Conservation (phyloP, 2,113 vertebrate species). For the Sinocyclocheilus anshuiensis region DNA sequence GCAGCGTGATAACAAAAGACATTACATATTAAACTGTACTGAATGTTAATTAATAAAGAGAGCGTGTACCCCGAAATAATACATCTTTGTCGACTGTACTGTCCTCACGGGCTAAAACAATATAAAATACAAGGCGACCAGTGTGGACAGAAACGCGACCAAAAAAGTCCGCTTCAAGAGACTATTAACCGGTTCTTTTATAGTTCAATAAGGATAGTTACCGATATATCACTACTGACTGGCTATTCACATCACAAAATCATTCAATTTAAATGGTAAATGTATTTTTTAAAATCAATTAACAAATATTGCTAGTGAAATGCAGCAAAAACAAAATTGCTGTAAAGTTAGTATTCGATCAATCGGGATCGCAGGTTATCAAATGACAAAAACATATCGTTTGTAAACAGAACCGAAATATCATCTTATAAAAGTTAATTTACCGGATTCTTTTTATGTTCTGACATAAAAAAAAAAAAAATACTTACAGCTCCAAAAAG, state of each 20-base stretch:
- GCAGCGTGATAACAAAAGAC: background rate
- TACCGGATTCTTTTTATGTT: background rate
- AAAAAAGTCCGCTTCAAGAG: too few relatives aligned
- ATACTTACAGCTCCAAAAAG: background rate
- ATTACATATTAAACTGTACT: background rate
- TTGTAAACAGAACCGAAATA: background rate
- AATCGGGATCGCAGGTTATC: background rate
- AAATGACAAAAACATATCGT: background rate
- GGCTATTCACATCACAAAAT: background rate
- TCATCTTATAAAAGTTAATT: background rate
- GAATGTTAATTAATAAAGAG: background rate
- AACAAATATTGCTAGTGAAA: too few relatives aligned
- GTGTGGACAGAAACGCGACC: background rate
- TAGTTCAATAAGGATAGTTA: background rate
- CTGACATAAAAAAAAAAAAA: background rate
- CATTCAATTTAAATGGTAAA: too few relatives aligned
- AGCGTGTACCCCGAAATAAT: background rate
- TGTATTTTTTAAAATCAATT: too few relatives aligned
- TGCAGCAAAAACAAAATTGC: too few relatives aligned
- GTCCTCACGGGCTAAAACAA: too few relatives aligned
- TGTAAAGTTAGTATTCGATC: too few relatives aligned
- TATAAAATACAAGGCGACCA: too few relatives aligned
- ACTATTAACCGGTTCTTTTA: background rate
- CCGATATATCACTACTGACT: background rate
- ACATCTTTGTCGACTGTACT: background rate